These are phyloP conservation scores for Chaetogeoica ovagalla DNA, from an alignment of 2,888 invertebrate species.

Conservation along the genomic window DNA sequence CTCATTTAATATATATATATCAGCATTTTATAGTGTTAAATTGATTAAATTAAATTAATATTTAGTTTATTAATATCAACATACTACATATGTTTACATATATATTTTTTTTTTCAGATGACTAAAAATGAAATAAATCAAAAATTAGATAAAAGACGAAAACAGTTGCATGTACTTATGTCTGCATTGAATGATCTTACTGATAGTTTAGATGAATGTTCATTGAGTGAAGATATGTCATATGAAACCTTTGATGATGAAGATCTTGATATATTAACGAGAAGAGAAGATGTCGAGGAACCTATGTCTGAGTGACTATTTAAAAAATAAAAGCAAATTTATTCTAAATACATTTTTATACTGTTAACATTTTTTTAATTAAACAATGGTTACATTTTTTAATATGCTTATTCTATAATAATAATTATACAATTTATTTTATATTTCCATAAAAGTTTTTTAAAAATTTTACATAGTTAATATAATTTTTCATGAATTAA, in stretches of 20 bases:
- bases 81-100: background rate
- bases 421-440: background rate
- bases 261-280: slow-evolving; percentile 57
- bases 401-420: background rate
- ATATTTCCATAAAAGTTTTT: background rate
- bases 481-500: too few species aligned
- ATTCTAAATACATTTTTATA: background rate
- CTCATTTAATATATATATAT: slow-evolving; percentile 3
- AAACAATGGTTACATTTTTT: background rate
- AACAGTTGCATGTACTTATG: slow-evolving; percentile 87
- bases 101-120: slow-evolving; percentile 19
- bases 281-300: slow-evolving; percentile 51
- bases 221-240: slow-evolving; percentile 64
- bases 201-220: slow-evolving; percentile 75
- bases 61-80: too few species aligned
- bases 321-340: background rate
- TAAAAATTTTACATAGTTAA: background rate
- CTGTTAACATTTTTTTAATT: background rate
- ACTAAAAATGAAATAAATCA: slow-evolving; percentile 74
- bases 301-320: slow-evolving; percentile 42
- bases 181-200: slow-evolving; percentile 85
- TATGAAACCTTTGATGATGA: slow-evolving; percentile 61
- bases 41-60: background rate
- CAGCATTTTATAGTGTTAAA: background rate
- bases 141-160: slow-evolving; percentile 78